Evolutionary conservation across 1,140 invertebrate species (phyloP), one percentile per base, ranked within the genome.

Genomic region (Prorops nasuta): DNA sequence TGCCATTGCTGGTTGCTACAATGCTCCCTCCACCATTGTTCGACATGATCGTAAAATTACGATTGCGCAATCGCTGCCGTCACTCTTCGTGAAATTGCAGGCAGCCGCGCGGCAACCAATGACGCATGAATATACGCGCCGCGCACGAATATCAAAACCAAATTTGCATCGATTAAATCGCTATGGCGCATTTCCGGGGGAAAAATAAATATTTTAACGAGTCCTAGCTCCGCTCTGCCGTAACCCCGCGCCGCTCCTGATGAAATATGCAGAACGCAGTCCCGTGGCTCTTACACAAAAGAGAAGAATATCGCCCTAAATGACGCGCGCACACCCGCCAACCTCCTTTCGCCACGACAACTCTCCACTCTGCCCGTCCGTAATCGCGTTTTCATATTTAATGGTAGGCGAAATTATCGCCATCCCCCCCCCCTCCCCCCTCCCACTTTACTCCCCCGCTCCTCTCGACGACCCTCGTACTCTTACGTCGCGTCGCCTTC

Each of bases 361-460:
- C 24, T 6, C 10, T 28, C 24, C 24, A 28, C 24, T 28, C 24
- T n/a, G 24, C 24, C 18, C 16, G 38, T 31, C 9, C 16, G 49
- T 56, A 56, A 56, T 56, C 46, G 42, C 37, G 31, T 55, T 58
- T 58, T 54, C 56, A 44, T 39, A 57, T 54, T 55, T 48, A 55
- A 56, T 37, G 49, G 44, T 28, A 36, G 46, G 40, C 43, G 47
- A 60, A 62, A 54, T 44, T 60, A 60, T 50, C 20, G 41, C 17
- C 10, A n/a, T n/a, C n/a, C n/a, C n/a, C n/a, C n/a, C n/a, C n/a
- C n/a, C n/a, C n/a, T n/a, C n/a, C n/a, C n/a, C n/a, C n/a, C n/a
- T n/a, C n/a, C n/a, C n/a, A n/a, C n/a, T n/a, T n/a, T n/a, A n/a
- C n/a, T n/a, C n/a, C n/a, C n/a, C n/a, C n/a, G n/a, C n/a, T n/a